Base-by-base conservation (phyloP, 64 coral and sea anemone species). In the Montipora efflorescens region DNA sequence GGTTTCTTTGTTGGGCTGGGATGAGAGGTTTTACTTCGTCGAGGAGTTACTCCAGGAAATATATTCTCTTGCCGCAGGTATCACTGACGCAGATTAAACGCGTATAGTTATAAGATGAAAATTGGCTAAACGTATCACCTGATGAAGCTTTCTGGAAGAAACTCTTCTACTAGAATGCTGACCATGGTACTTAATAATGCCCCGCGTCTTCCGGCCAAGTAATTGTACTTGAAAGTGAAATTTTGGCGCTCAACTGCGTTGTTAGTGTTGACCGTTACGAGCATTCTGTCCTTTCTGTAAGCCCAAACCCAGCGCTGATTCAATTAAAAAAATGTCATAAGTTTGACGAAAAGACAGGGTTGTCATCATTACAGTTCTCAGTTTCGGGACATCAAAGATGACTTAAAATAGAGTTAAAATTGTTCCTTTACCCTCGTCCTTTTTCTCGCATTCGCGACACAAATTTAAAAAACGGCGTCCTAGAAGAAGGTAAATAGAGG, bases 271-370 rank as follows among this genome's bases (percentile, higher is more conserved):
- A 55, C 52, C 10, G 5, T 55, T 6, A 55, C 52, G 10, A 90
- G 80, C 28, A 94, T 48, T 71, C 80, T 83, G 20, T 94, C 93
- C 15, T 84, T 94, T 59, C 80, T 47, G 79, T 94, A 94, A 25
- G 87, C 87, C 93, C 93, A 90, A 59, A 94, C 79, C 79, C 79
- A 85, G 46, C 87, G 62, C 93, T 90, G 19, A 46, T 75, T 55
- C 5, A 82, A 15, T 28, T 58, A 20, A 79, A 43, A 6, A 6
- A 55, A 55, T 7, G 10, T 6, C 52, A 55, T 55, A 6, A 55
- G 52, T 55, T 7, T 55, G 10, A 55, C 5, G 6, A 10, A 7
- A 6, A 10, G 5, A 10, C 10, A 55, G 52, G 5, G 10, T 64
- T 64, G 59, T 14, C 51, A 53, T 53, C 51, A 53, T 53, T 53